Percentiles rank a stretch among this genome's conserved stretches.
These are phyloP conservation scores for Platynereis dumerilii DNA, from an alignment of 2,888 invertebrate species.

Conservation along the genomic window DNA sequence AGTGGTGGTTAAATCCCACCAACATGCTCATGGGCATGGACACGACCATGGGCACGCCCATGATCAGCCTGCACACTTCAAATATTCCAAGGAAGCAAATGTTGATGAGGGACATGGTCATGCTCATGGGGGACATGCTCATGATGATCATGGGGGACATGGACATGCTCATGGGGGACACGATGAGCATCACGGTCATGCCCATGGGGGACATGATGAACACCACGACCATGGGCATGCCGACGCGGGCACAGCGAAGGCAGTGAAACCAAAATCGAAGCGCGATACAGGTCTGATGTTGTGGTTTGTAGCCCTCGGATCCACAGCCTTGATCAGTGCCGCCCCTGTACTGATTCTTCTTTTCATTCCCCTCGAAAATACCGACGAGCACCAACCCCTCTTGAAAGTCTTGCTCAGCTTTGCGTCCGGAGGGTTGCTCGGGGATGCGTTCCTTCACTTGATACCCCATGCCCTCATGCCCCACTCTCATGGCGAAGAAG, in stretches of 20 bases:
- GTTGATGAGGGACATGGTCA: slow-evolving; percentile 36
- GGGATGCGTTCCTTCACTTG: slow-evolving; percentile 97
- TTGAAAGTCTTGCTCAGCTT: slow-evolving; percentile 75
- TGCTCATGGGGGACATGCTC: slow-evolving; percentile 2
- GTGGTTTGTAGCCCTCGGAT: slow-evolving; percentile 84
- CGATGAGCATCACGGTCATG: slow-evolving; percentile 43
- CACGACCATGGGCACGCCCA: slow-evolving; percentile 33
- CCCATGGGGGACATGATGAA: slow-evolving; percentile 64
- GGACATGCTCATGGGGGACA: slow-evolving; percentile 32
- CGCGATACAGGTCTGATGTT: slow-evolving; percentile 61
- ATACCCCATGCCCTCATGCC: slow-evolving; percentile 90
- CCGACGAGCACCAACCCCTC: slow-evolving; percentile 80
- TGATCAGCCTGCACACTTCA: slow-evolving; percentile 75
- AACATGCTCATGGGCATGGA: slow-evolving; percentile 28
- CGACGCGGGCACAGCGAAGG: slow-evolving; percentile 19
- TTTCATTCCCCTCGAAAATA: slow-evolving; percentile 84
- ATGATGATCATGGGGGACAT: slow-evolving; percentile 11
- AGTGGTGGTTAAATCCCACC: slow-evolving; percentile 1
- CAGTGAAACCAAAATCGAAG: slow-evolving; percentile 20
- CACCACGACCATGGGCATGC: slow-evolving; percentile 37
- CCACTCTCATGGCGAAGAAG: slow-evolving; percentile 55
- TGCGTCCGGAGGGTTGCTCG: slow-evolving; percentile 78
- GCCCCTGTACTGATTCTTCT: slow-evolving; percentile 93
- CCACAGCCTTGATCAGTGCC: slow-evolving; percentile 91
- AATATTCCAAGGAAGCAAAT: slow-evolving; percentile 81